Evolutionary conservation across 2,888 invertebrate genomes (phyloP), one percentile per base, ranked within the genome.

Genomic region (Erebia ligea): DNA sequence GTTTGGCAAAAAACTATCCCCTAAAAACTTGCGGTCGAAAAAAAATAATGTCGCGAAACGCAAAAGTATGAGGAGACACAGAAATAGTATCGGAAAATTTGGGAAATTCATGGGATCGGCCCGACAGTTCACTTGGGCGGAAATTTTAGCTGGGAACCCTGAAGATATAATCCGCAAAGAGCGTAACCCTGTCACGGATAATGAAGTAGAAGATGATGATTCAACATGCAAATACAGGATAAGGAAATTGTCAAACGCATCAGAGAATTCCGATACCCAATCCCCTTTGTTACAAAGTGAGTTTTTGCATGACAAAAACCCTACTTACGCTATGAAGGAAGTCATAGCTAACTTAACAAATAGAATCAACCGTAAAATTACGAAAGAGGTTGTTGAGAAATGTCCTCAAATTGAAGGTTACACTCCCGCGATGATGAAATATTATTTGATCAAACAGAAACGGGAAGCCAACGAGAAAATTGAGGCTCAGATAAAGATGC

Each of bases 281-380:
- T 88, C 89, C 1, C 91, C 87, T 0, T 76, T 89, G 42, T 80
- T 88, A 75, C 93, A 89, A 76, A 91, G 86, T 84, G 93, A 87
- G 82, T 95, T 87, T 77, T 83, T 95, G 65, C 83, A 87, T 66
- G 83, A 84, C n/a, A 76, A 94, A 69, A 95, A 95, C 79, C 96
- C 96, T 0, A 97, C 96, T 1, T 95, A 95, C 62, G 96, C 96
- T 1, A 97, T 97, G 96, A 90, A 95, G 74, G 95, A 95, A 76
- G 95, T 96, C 0, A 87, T 95, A 68, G 94, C 95, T 54, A 94
- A 92, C 80, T 95, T 95, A 78, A 94, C 94, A 77, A 95, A 95
- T 70, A 94, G 94, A 81, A 81, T 86, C 21, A 71, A 86, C 0
- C 88, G 89, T 0, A 88, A 87, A 81, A 65, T 69, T 6, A n/a